A percentile compares a stretch with the other conserved stretches of the same genome.
phyloP scores from a whole-genome alignment of 92 coral and sea anemone species.

The Parazoanthus darwini region DNA sequence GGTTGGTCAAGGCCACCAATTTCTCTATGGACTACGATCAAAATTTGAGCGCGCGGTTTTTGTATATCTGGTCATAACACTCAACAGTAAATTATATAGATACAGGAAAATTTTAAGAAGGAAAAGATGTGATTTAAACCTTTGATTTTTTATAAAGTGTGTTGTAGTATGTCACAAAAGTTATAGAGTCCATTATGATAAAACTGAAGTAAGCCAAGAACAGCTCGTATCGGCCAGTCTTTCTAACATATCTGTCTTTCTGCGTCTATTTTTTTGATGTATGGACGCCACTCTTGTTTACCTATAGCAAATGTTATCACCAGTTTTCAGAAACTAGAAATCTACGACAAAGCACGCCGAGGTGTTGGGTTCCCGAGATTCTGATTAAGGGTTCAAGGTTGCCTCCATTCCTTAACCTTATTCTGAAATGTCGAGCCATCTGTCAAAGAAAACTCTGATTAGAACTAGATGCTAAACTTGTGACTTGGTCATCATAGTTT shows the following conservation, averaged over 20 bases:
- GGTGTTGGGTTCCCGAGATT: conserved; percentile 4
- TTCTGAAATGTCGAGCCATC: conserved; percentile 2
- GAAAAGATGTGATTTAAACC: not conserved
- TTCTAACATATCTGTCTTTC: not conserved
- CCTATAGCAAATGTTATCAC: not conserved
- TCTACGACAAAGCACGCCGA: not conserved
- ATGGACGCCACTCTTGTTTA: conserved; percentile 11
- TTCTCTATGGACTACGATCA: not conserved
- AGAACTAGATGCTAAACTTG: not conserved
- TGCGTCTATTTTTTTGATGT: not conserved
- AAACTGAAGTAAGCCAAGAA: not conserved
- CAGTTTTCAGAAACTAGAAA: conserved; percentile 16
- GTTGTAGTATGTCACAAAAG: not conserved
- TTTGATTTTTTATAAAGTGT: too few relatives aligned
- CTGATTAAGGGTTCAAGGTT: conserved; percentile 6
- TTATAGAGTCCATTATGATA: not conserved
- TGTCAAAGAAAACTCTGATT: conserved; percentile 17
- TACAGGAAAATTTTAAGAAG: not conserved
- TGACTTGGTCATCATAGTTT: not conserved
- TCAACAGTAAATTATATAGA: too few relatives aligned
- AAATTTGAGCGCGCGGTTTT: not conserved
- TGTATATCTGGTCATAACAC: not conserved
- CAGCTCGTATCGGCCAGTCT: too few relatives aligned
- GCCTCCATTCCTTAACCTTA: conserved; percentile 1
- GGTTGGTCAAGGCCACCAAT: not conserved